These are phyloP conservation scores for Xanthorhoe spadicearia DNA, from an alignment of 2,888 invertebrate genomes.

Conservation along the genomic window DNA sequence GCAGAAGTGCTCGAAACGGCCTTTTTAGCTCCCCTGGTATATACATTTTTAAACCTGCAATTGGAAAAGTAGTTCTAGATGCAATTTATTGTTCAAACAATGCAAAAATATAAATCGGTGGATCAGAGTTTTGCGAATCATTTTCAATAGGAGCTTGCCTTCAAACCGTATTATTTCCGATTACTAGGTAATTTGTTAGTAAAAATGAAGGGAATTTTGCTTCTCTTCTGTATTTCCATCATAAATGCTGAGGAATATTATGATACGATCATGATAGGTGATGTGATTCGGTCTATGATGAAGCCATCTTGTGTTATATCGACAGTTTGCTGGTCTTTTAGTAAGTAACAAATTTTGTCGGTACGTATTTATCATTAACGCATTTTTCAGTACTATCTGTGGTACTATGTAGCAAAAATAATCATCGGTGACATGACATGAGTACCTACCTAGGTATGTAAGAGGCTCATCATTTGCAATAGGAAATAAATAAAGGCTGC, in stretches of 20 bases:
- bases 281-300: conserved; percentile 58
- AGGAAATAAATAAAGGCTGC: not conserved
- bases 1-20: too few relatives aligned
- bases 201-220: conserved; percentile 39
- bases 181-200: not conserved
- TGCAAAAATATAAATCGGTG: conserved; percentile 29
- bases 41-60: conserved; percentile 12
- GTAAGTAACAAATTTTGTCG: conserved; percentile 56
- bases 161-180: not conserved
- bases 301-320: conserved; percentile 62
- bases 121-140: conserved; percentile 18
- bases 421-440: too few relatives aligned
- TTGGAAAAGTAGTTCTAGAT: conserved; percentile 25
- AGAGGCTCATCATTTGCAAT: not conserved
- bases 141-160: conserved; percentile 19
- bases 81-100: conserved; percentile 46
- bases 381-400: too few relatives aligned
- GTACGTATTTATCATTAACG: too few relatives aligned
- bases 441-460: too few relatives aligned
- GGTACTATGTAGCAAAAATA: too few relatives aligned
- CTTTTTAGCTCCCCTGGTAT: not conserved
- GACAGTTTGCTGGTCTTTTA: conserved; percentile 61
- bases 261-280: conserved; percentile 55
- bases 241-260: conserved; percentile 47
- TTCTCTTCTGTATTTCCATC: conserved; percentile 39